A percentile compares a stretch with the other conserved stretches of the same genome.
These are phyloP conservation scores for Australoheros scitulus DNA, from an alignment of 2,113 vertebrate species.

Conservation along the genomic window DNA sequence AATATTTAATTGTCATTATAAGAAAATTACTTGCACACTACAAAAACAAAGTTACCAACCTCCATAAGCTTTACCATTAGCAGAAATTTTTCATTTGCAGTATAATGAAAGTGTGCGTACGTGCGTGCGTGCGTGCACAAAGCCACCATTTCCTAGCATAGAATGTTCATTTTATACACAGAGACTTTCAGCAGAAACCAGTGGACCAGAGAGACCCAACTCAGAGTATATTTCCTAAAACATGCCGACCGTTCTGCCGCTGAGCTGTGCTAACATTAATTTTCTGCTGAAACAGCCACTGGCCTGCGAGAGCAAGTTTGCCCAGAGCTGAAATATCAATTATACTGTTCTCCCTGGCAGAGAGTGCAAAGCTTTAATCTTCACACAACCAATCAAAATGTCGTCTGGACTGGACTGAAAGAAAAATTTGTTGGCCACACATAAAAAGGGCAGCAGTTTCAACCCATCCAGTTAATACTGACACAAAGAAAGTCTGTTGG, in stretches of 20 bases:
- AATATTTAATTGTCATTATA: background rate
- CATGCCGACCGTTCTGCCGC: conserved; percentile 62
- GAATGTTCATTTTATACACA: conserved; percentile 63
- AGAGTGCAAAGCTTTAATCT: conserved; percentile 78
- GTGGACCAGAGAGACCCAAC: conserved; percentile 65
- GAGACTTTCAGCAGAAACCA: conserved; percentile 61
- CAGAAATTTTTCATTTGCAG: conserved; percentile 5
- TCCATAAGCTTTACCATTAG: background rate
- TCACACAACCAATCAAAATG: conserved; percentile 78
- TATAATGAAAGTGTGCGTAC: background rate
- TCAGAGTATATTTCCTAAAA: conserved; percentile 72
- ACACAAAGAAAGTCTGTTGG: conserved; percentile 44
- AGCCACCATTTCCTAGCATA: conserved; percentile 4
- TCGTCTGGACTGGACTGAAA: conserved; percentile 66
- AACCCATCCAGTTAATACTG: conserved; percentile 59
- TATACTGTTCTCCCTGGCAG: conserved; percentile 76
- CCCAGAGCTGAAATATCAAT: conserved; percentile 81
- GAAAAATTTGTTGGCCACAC: conserved; percentile 64
- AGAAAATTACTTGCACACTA: background rate
- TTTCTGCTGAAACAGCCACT: conserved; percentile 82
- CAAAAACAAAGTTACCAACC: background rate
- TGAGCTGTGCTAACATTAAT: conserved; percentile 79
- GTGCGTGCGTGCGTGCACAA: background rate
- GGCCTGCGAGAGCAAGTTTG: conserved; percentile 75
- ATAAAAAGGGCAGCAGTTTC: conserved; percentile 68